Percentiles rank a stretch among this genome's conserved stretches.
phyloP scores from a whole-genome alignment of 2,888 invertebrate species.

The Bugulina stolonifera region DNA sequence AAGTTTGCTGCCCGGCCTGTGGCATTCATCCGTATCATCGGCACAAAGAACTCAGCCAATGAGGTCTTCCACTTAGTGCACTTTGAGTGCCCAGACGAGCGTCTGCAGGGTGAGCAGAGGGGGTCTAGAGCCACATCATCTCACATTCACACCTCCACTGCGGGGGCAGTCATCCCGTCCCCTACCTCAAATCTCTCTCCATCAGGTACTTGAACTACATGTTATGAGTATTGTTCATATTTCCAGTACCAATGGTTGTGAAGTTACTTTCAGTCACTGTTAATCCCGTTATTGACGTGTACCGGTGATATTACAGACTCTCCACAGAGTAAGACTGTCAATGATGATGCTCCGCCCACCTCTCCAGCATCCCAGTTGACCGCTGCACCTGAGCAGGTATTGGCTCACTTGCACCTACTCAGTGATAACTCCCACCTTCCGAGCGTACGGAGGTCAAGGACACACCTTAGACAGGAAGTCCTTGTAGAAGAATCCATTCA shows the following conservation, averaged over 20 bases:
- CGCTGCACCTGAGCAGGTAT: not conserved
- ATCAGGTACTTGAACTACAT: not conserved
- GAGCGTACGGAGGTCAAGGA: not conserved
- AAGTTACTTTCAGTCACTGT: no score
- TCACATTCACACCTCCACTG: not conserved
- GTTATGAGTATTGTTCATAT: not conserved
- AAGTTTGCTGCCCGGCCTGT: constrained; percentile 77
- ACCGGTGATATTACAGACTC: no score
- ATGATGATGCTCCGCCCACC: constrained; percentile 1
- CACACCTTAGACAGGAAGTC: not conserved
- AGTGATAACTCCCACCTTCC: not conserved
- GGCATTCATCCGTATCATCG: constrained; percentile 88
- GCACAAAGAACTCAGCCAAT: constrained; percentile 93
- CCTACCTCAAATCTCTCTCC: not conserved
- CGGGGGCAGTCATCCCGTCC: constrained; percentile 23
- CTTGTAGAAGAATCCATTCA: no score
- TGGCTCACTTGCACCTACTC: not conserved
- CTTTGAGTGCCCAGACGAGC: constrained; percentile 77
- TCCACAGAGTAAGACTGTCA: not conserved
- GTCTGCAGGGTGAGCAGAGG: not conserved
- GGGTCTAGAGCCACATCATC: not conserved
- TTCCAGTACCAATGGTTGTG: no score
- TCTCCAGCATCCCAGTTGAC: constrained; percentile 4
- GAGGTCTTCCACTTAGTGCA: constrained; percentile 98
- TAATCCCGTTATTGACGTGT: no score